Percentiles rank a stretch among this genome's conserved stretches.
Evolutionary conservation across 2,113 vertebrate species (phyloP).

Genomic region (Rousettus leschenaultii): DNA sequence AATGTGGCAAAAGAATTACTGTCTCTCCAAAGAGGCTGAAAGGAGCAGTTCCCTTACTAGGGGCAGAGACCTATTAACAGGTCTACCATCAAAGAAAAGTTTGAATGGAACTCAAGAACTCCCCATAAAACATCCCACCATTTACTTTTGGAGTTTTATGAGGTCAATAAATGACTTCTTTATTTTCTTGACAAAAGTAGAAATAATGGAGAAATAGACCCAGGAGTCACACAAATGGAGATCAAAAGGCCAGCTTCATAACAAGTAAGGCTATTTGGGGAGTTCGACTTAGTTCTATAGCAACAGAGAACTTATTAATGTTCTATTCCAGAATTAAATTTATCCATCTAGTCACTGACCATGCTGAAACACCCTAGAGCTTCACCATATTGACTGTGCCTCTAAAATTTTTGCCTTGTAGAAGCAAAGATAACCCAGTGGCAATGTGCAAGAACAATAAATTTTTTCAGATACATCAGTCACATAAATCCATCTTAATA

Average conservation of each 20-base stretch:
- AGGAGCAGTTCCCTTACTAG: background rate
- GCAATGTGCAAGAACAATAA: background rate
- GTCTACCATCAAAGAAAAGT: background rate
- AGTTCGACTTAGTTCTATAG: background rate
- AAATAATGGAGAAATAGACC: background rate
- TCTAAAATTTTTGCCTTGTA: background rate
- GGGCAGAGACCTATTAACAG: fast-evolving
- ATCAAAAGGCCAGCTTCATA: background rate
- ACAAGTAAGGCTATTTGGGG: background rate
- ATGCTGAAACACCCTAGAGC: background rate
- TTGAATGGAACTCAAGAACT: background rate
- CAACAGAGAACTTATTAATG: background rate
- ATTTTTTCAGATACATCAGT: background rate
- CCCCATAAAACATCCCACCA: background rate
- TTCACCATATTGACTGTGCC: background rate
- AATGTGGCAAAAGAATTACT: background rate
- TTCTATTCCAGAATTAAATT: background rate
- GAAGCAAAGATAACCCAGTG: background rate
- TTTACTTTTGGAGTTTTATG: background rate
- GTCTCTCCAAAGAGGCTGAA: background rate
- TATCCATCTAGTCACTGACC: background rate
- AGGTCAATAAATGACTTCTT: background rate
- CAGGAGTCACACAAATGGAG: background rate
- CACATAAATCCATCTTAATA: background rate
- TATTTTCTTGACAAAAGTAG: conserved; percentile 8